phyloP scores from a whole-genome alignment of 1,140 invertebrate species.

The Samia ricini region DNA sequence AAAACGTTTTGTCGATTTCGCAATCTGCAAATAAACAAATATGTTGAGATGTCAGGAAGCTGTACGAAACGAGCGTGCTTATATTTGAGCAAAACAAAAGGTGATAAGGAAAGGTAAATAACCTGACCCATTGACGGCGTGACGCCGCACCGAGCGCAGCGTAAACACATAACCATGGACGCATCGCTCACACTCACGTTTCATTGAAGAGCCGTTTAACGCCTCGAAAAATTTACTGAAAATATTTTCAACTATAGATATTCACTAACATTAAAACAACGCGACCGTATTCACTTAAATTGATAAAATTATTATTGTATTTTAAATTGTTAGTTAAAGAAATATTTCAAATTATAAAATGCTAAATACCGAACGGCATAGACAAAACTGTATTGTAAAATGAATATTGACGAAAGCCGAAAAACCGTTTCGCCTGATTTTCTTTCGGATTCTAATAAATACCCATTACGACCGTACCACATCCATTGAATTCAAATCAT shows the following conservation, averaged over 20 bases:
- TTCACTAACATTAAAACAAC: not conserved
- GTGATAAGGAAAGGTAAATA: slow-evolving; percentile 75
- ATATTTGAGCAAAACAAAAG: slow-evolving; percentile 74
- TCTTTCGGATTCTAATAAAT: slow-evolving; percentile 43
- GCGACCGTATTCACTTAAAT: not conserved
- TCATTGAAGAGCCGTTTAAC: slow-evolving; percentile 51
- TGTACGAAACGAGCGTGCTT: slow-evolving; percentile 44
- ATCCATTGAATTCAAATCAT: slow-evolving; percentile 53
- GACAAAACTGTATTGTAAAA: no score
- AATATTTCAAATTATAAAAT: no score
- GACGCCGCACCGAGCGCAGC: slow-evolving; percentile 32
- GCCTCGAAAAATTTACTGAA: slow-evolving; percentile 45
- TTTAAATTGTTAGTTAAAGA: no score
- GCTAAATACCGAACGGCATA: no score
- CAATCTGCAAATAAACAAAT: not conserved
- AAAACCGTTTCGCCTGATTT: slow-evolving; percentile 5
- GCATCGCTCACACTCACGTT: slow-evolving; percentile 31
- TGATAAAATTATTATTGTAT: no score
- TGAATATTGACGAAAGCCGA: no score
- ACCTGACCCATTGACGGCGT: slow-evolving; percentile 70
- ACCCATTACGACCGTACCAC: slow-evolving; percentile 39
- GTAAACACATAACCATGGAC: slow-evolving; percentile 17
- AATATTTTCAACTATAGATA: slow-evolving; percentile 41
- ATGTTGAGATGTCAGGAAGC: slow-evolving; percentile 36
- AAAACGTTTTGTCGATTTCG: not conserved